These are phyloP conservation scores for Drosophila siamana DNA, from an alignment of 2,888 invertebrate species.

Conservation along the genomic window DNA sequence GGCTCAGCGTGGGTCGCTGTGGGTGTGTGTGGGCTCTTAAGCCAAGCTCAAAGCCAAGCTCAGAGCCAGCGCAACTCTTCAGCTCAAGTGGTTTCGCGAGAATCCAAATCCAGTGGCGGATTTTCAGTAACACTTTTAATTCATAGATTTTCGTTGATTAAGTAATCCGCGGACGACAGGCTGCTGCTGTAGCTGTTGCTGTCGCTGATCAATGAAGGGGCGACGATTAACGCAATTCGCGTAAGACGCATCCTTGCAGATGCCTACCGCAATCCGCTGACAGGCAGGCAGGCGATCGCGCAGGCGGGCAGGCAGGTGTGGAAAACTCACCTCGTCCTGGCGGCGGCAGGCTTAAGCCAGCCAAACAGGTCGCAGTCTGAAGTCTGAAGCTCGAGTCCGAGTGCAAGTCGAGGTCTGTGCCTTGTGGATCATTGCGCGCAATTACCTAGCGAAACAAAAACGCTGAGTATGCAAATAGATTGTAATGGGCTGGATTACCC, in stretches of 20 bases:
- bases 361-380: constrained; percentile 8
- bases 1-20: constrained; percentile 19
- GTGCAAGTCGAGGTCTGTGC: constrained; percentile 2
- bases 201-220: constrained; percentile 61
- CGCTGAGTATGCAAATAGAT: constrained; percentile 81
- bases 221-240: constrained; percentile 77
- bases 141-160: constrained; percentile 75
- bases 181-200: no score
- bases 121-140: constrained; percentile 70
- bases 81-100: constrained; percentile 55
- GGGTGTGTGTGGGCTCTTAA: constrained; percentile 57
- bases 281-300: constrained; percentile 1
- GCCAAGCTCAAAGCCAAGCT: constrained; percentile 44
- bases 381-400: background rate
- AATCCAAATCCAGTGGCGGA: constrained; percentile 55
- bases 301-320: constrained; percentile 15
- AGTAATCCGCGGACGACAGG: constrained; percentile 63
- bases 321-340: background rate
- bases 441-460: constrained; percentile 84
- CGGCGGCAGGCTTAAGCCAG: constrained; percentile 50
- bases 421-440: constrained; percentile 73
- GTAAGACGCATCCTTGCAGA: constrained; percentile 55
- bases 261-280: background rate
- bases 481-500: constrained; percentile 84
- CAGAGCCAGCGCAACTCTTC: constrained; percentile 6